Base-by-base conservation (phyloP, 1,140 invertebrate species). In the Leptinotarsa defecta region DNA sequence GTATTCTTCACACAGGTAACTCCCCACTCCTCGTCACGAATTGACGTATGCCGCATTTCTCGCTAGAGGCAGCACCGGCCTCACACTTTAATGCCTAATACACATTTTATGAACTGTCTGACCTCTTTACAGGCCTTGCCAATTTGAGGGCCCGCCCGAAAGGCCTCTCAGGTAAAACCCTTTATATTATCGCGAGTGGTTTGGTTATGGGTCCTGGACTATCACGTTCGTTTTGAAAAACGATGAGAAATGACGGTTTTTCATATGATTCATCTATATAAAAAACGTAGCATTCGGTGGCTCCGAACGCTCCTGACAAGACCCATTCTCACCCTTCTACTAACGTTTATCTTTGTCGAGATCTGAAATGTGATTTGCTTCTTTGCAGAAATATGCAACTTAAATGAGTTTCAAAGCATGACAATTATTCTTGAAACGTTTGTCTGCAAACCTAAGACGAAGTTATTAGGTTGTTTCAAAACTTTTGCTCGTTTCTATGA, bases 1-100 rank as follows among this genome's bases (percentile, higher is more conserved):
- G 52, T 57, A 57, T n/a, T 57, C 52, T 57, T 57, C 52, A 57
- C 52, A 57, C 52, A 57, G 52, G 52, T 57, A 57, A 57, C 15
- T 57, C 52, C 52, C 52, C 52, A 15, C n/a, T 19, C 52, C 15
- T 19, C 15, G 52, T 57, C 52, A 57, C 52, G 52, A 57, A 17
- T 57, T 57, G 52, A 19, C 15, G 52, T 57, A 57, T 57, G 52
- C 52, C 15, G n/a, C 52, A 57, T 57, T 17, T 17, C 52, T 57
- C 52, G 52, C 52, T 57, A 57, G 52, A 57, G 52, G 52, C 52
- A 13, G 52, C 52, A 57, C 52, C n/a, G 52, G 15, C 52, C 52
- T 15, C 6, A 57, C 52, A 17, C 1, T 17, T 15, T 57, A 57
- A 57, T 57, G 52, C 52, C 52, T 57, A 57, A 57, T 57, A 57